These are phyloP conservation scores for Orius insidiosus DNA, from an alignment of 1,140 invertebrate genomes.

Conservation along the genomic window DNA sequence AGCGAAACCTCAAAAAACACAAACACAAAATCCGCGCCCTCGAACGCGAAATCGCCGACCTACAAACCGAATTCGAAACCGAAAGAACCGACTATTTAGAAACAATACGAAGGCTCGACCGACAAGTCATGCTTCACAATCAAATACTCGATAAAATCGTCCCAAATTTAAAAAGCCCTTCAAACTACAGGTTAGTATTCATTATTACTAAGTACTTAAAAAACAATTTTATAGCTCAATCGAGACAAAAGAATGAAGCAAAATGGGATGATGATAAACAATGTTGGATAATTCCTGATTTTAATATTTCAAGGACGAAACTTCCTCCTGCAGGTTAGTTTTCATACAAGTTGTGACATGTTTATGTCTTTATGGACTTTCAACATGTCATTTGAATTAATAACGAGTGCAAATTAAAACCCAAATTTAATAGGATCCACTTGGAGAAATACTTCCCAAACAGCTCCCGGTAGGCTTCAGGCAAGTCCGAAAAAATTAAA, in stretches of 20 bases:
- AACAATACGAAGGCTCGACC: conserved; percentile 60
- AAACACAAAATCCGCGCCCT: conserved; percentile 45
- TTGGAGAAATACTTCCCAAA: conserved; percentile 25
- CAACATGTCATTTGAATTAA: not conserved
- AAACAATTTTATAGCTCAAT: conserved; percentile 32
- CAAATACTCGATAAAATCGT: conserved; percentile 54
- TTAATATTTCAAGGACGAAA: conserved; percentile 41
- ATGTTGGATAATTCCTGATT: conserved; percentile 53
- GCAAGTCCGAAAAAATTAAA: conserved; percentile 10
- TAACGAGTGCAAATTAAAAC: not conserved
- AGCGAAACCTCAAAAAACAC: conserved; percentile 52
- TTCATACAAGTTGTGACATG: not conserved
- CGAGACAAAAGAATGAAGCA: conserved; percentile 45
- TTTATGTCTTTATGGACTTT: too few relatives aligned
- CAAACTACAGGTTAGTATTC: conserved; percentile 43
- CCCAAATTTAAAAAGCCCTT: conserved; percentile 52
- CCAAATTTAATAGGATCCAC: conserved; percentile 6
- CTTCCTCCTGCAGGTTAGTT: conserved; percentile 40
- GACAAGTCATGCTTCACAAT: conserved; percentile 47
- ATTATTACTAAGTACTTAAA: conserved; percentile 2
- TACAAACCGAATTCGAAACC: conserved; percentile 69
- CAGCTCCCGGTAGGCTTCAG: conserved; percentile 28
- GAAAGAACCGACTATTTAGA: conserved; percentile 73
- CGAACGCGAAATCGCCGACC: conserved; percentile 56
- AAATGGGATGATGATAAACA: conserved; percentile 60